Percentiles rank a stretch among this genome's conserved stretches.
Conservation (phyloP, 2,888 invertebrate species). For the Lasioglossum zephyrum region DNA sequence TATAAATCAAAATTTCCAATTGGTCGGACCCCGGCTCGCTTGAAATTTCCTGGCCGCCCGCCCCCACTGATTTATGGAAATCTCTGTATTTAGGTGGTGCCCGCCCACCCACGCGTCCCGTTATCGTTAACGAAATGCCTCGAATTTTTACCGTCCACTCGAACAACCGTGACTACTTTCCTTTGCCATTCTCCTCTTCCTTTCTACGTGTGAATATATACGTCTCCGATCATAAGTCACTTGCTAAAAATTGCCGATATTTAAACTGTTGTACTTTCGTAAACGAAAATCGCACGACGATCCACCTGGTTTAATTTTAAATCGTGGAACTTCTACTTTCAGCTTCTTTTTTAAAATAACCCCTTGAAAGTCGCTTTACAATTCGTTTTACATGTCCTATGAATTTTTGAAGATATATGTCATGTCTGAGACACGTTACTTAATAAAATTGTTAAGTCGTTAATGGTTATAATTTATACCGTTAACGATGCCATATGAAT, state of each 20-base stretch:
- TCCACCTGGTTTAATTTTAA: background rate
- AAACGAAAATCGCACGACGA: background rate
- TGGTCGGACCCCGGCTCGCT: slow-evolving; percentile 25
- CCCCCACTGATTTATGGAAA: slow-evolving; percentile 46
- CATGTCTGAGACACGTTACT: background rate
- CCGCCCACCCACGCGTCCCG: slow-evolving; percentile 4
- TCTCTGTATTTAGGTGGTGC: slow-evolving; percentile 23
- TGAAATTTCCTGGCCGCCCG: slow-evolving; percentile 25
- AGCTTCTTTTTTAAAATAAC: background rate
- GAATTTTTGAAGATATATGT: too few species aligned
- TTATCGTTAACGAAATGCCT: slow-evolving; percentile 37
- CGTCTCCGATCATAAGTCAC: background rate
- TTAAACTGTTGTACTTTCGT: background rate
- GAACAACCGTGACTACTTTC: background rate
- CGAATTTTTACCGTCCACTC: background rate
- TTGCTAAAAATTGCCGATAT: background rate
- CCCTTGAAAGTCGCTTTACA: background rate
- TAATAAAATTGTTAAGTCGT: background rate
- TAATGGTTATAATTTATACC: background rate
- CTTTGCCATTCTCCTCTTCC: background rate
- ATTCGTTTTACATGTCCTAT: background rate
- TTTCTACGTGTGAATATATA: background rate
- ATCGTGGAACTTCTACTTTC: background rate
- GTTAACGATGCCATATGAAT: background rate
- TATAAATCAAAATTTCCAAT: slow-evolving; percentile 57